Base-by-base conservation (phyloP, 2,888 invertebrate genomes). In the Agriopis marginaria region DNA sequence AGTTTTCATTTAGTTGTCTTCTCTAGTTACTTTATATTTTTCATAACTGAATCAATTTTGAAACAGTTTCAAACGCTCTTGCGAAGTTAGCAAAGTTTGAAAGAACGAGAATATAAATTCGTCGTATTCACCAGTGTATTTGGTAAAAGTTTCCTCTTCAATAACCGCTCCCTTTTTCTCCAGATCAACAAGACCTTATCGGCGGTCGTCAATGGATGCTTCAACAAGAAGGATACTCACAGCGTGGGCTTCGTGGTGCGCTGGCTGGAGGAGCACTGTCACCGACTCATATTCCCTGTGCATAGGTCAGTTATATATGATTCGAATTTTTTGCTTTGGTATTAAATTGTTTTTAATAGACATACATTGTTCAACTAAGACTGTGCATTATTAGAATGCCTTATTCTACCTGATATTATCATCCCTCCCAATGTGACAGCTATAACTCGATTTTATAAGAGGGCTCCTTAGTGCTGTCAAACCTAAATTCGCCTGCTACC, bases 201-300 rank as follows among this genome's bases (percentile, higher is more conserved):
- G 59, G 95, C 97, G 2, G 97, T 97, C 47, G 95, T 97, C 62
- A 95, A 96, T 77, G 97, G 97, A 17, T 98, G 98, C 85, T 98
- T 97, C 91, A 97, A 97, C 86, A 96, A 96, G 42, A 97, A 97
- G 87, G 95, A 96, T 70, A 94, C 95, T 59, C 95, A 98, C 76
- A 97, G 97, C 62, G 93, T 96, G 32, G 96, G 96, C 70, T 98
- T 96, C 85, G 96, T 98, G 69, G 96, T 96, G 63, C 97, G 97
- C 84, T 98, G 98, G 98, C 94, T 98, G 39, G 96, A 96, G 80
- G 96, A 96, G 74, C 96, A 98, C 90, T 96, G 97, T 71, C 97
- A 97, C 51, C 94, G 97, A 54, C 93, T 98, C 53, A 95, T 98
- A 53, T 94, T 96, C 67, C 96, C 97, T 4, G 94, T 98, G 39